Conservation (phyloP, 2,113 vertebrate species). For the Gila orcuttii region DNA sequence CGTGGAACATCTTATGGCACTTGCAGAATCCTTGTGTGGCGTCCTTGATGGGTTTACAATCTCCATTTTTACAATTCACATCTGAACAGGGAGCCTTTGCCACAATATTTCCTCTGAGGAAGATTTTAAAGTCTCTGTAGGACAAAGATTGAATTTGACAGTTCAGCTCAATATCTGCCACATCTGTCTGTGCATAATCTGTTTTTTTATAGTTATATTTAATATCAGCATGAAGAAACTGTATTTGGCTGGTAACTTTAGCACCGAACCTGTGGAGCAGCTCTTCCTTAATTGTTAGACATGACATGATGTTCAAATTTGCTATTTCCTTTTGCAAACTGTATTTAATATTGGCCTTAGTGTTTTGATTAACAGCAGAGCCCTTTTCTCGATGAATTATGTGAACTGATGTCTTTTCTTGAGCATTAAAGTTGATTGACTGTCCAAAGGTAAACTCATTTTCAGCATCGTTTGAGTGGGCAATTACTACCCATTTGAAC, state of each 20-base stretch:
- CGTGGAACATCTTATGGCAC: not conserved
- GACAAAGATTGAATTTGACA: not conserved
- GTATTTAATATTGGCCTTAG: not conserved
- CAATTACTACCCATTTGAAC: not conserved
- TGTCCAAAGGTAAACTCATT: constrained; percentile 7
- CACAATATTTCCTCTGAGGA: not conserved
- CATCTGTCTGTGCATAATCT: not conserved
- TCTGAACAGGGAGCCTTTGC: not conserved
- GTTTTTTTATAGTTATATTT: too few species aligned
- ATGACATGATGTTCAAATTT: not conserved
- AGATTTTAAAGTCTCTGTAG: not conserved
- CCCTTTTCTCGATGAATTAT: not conserved
- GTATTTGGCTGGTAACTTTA: not conserved
- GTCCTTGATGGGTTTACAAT: constrained; percentile 23
- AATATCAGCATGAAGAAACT: too few species aligned
- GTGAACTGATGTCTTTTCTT: not conserved
- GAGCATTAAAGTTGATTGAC: not conserved
- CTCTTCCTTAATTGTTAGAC: not conserved
- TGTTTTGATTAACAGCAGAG: not conserved
- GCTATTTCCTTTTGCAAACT: not conserved
- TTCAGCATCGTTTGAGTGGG: not conserved
- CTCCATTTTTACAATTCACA: not conserved
- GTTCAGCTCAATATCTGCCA: not conserved
- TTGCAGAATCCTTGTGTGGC: not conserved
- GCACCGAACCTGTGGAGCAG: not conserved